Evolutionary conservation across 53 echinoderm and acorn worm genomes (phyloP).

Genomic region (Astropecten irregularis): DNA sequence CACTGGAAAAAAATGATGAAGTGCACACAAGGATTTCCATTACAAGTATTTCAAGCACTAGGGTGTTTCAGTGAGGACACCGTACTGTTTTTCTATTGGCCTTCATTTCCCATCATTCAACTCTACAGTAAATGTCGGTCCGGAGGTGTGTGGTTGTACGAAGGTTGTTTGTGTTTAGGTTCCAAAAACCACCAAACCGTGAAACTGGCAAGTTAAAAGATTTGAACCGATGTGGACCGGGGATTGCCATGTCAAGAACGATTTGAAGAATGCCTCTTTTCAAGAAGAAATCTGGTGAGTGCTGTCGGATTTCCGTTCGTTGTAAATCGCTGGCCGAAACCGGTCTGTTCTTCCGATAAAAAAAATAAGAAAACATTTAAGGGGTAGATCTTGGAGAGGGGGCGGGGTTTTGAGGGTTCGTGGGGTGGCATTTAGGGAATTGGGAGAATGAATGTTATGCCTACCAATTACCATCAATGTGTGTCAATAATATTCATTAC

Average conservation of each 20-base stretch:
- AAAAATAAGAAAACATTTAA: no score
- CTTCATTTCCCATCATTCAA: conserved; percentile 4
- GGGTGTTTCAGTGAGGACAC: not conserved
- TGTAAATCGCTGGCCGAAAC: not conserved
- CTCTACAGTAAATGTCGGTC: not conserved
- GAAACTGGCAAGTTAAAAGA: not conserved
- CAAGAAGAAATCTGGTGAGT: conserved; percentile 89
- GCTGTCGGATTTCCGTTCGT: not conserved
- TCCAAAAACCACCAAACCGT: not conserved
- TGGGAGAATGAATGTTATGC: no score
- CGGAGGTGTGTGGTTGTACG: conserved; percentile 10
- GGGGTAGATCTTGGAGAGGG: no score
- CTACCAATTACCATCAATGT: no score
- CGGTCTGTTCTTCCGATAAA: not conserved
- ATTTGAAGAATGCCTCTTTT: conserved; percentile 83
- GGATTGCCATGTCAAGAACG: not conserved
- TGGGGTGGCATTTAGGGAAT: no score
- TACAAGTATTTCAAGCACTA: no score
- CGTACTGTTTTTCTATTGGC: not conserved
- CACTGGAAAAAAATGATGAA: no score
- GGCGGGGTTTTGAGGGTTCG: not conserved
- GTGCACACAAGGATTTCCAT: no score
- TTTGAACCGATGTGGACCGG: not conserved
- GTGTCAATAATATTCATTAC: no score
- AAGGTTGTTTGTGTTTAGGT: conserved; percentile 26